These are phyloP conservation scores for Stichopus horrens DNA, from an alignment of 53 echinoderm and acorn worm genomes.

Conservation along the genomic window DNA sequence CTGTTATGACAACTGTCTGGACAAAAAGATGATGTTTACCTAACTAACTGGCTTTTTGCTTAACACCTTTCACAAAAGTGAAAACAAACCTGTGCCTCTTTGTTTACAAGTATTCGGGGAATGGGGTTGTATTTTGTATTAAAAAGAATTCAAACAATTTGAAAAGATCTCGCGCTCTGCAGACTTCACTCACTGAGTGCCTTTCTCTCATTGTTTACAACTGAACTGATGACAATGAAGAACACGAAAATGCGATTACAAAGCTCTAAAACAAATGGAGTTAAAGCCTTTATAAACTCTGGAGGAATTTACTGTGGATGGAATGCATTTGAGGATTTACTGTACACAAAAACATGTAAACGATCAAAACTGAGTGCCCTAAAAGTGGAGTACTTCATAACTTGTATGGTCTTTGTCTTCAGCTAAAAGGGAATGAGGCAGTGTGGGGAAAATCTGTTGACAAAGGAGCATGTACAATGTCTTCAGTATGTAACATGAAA, in stretches of 20 bases:
- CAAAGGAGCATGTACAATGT: too few species aligned
- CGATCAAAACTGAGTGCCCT: too few species aligned
- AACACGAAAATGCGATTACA: not conserved
- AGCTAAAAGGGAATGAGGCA: too few species aligned
- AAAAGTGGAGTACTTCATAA: too few species aligned
- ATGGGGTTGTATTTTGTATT: not conserved
- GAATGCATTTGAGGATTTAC: too few species aligned
- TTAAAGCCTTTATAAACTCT: not conserved
- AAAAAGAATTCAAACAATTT: not conserved
- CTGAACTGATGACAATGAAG: not conserved
- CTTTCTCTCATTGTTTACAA: not conserved
- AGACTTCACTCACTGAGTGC: not conserved
- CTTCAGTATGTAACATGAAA: too few species aligned
- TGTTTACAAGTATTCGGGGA: constrained; percentile 34
- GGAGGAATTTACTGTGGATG: not conserved
- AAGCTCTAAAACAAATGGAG: not conserved
- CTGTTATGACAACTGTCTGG: not conserved
- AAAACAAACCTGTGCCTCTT: not conserved
- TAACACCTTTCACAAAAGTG: not conserved
- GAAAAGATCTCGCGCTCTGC: not conserved
- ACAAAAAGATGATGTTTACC: not conserved
- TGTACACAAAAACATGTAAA: too few species aligned
- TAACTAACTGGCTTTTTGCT: not conserved
- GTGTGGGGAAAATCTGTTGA: too few species aligned
- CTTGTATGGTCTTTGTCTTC: too few species aligned